phyloP scores from a whole-genome alignment of 1,140 invertebrate genomes.

The Episyrphus balteatus region DNA sequence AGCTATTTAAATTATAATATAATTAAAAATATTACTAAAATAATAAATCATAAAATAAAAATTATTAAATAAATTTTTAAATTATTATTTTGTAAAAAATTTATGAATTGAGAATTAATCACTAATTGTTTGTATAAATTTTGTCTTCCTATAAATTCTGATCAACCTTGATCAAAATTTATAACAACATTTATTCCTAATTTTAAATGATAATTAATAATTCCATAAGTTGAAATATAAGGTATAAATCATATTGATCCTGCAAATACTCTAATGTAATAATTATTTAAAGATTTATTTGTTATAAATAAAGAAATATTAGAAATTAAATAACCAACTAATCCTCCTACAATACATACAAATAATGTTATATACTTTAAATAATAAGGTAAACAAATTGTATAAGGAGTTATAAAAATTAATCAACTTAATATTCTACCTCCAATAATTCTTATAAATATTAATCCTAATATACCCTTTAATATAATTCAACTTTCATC shows the following conservation, averaged over 20 bases:
- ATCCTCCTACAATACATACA: slow-evolving; percentile 32
- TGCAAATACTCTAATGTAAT: slow-evolving; percentile 30
- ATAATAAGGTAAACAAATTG: slow-evolving; percentile 40
- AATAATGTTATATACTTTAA: slow-evolving; percentile 38
- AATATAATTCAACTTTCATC: slow-evolving; percentile 40
- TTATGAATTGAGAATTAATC: slow-evolving; percentile 15
- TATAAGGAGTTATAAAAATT: slow-evolving; percentile 38
- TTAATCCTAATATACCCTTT: slow-evolving; percentile 40
- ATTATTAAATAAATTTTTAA: slow-evolving; percentile 40
- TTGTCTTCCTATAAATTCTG: slow-evolving; percentile 37
- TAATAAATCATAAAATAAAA: slow-evolving; percentile 36
- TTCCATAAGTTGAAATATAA: slow-evolving; percentile 30
- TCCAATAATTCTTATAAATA: slow-evolving; percentile 40
- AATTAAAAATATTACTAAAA: slow-evolving; percentile 34
- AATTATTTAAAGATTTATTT: slow-evolving; percentile 35
- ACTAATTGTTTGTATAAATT: slow-evolving; percentile 25
- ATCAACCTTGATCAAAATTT: slow-evolving; percentile 39
- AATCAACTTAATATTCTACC: slow-evolving; percentile 37
- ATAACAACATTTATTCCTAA: slow-evolving; percentile 22
- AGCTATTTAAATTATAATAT: slow-evolving; percentile 44
- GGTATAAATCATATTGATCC: slow-evolving; percentile 38
- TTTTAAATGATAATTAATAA: slow-evolving; percentile 22
- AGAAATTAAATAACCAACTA: slow-evolving; percentile 35
- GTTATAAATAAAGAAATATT: slow-evolving; percentile 28
- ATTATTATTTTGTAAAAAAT: slow-evolving; percentile 34